Evolutionary conservation across 2,113 vertebrate genomes (phyloP).

Genomic region (Girardinichthys multiradiatus): DNA sequence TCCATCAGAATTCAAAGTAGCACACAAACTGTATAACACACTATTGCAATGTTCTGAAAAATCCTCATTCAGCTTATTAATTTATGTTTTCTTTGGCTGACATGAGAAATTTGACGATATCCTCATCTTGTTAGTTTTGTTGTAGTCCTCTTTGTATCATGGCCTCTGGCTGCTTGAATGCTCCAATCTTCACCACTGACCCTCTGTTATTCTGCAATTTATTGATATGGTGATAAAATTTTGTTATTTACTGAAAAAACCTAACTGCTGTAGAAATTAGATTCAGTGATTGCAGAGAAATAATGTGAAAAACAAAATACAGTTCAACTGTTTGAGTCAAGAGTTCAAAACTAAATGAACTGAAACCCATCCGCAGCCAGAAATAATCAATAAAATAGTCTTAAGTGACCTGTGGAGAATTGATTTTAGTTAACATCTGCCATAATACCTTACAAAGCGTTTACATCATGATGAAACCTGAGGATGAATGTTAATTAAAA

Average conservation of each 20-base stretch:
- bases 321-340: not conserved
- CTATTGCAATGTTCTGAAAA: not conserved
- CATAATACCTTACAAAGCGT: not conserved
- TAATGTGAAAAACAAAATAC: not conserved
- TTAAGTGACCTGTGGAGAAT: constrained; percentile 30
- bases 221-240: not conserved
- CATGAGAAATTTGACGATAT: not conserved
- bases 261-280: not conserved
- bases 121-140: not conserved
- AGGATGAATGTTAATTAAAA: not conserved
- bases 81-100: not conserved
- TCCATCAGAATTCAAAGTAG: not conserved
- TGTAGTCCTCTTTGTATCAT: not conserved
- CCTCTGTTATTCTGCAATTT: not conserved
- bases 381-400: constrained; percentile 24
- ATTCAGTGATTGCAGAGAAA: not conserved
- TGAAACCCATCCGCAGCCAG: constrained; percentile 1
- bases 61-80: not conserved
- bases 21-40: not conserved
- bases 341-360: not conserved
- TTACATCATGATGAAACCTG: not conserved
- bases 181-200: not conserved
- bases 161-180: not conserved
- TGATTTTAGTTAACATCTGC: constrained; percentile 16
- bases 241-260: not conserved